Conservation (phyloP, 2,888 invertebrate genomes). For the Orthonevra nobilis region DNA sequence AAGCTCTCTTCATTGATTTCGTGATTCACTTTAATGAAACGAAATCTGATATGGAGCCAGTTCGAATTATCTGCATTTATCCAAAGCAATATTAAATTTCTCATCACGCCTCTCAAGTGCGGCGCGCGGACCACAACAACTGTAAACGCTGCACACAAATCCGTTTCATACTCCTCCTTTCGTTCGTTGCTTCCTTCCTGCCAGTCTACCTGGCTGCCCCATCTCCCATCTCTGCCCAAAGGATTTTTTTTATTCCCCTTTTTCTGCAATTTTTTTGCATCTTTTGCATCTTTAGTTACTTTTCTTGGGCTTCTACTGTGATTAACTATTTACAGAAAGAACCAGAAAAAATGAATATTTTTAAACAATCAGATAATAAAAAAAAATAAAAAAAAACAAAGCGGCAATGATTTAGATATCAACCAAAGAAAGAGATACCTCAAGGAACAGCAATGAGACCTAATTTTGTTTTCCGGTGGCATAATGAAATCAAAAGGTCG, state of each 20-base stretch:
- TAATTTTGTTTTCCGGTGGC: conserved; percentile 69
- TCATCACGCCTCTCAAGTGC: conserved; percentile 63
- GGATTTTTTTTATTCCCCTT: conserved; percentile 60
- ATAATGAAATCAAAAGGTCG: conserved; percentile 71
- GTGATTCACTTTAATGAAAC: conserved; percentile 80
- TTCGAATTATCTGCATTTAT: conserved; percentile 71
- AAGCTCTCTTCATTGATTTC: conserved; percentile 72
- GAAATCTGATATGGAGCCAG: conserved; percentile 78
- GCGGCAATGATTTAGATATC: too few species aligned
- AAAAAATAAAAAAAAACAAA: too few species aligned
- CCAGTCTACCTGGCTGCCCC: too few species aligned
- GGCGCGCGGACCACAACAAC: conserved; percentile 34
- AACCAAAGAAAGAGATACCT: conserved; percentile 38
- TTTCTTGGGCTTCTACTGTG: conserved; percentile 14
- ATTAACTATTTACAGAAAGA: conserved; percentile 26
- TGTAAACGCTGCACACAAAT: conserved; percentile 34
- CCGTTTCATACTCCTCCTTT: conserved; percentile 3
- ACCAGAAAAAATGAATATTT: conserved; percentile 22
- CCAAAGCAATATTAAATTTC: conserved; percentile 70
- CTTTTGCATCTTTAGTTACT: neutral
- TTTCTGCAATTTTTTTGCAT: conserved; percentile 16
- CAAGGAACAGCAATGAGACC: conserved; percentile 57
- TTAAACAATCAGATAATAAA: conserved; percentile 66
- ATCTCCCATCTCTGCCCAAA: conserved; percentile 66
- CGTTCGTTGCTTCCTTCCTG: neutral